Base-by-base conservation (phyloP, 2,888 invertebrate species). In the Amaurobius ferox region DNA sequence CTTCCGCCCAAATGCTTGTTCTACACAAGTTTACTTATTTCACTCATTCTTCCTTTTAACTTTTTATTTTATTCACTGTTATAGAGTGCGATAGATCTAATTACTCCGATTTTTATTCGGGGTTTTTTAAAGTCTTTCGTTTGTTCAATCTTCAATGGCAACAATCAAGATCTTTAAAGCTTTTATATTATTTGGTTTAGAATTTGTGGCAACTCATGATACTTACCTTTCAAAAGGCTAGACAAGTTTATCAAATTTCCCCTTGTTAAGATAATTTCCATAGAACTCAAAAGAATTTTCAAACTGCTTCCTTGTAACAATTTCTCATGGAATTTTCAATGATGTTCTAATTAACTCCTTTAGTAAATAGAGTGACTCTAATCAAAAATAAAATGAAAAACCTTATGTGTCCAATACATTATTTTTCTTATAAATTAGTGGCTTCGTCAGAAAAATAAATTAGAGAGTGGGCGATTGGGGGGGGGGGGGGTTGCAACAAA, bases 1-100 rank as follows among this genome's bases (percentile, higher is more conserved):
- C 68, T 68, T 68, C 68, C 68, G 40, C 28, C 40, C 68, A 28
- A 11, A 40, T 68, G 16, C 28, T 68, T 68, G 68, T 68, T 68
- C 35, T 39, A 40, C 26, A 68, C 68, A 16, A 68, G 13, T 39
- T 40, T 68, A 3, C 19, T 6, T 55, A 23, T 55, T 23, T 3
- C 23, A 9, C 23, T 66, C 66, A 19, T 32, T 32, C 28, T 32
- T n/a, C 11, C 32, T 64, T 64, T 64, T 44, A 9, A 5, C 35
- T 11, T 44, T 44, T 44, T 44, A 7, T 44, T 35, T 16, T 44
- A 16, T 44, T 16, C 6, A 35, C 35, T 44, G 9, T 16, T 16
- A 16, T 44, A 64, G n/a, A 64, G 30, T 16, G 30, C 16, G 64
- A 30, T 64, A 29, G 3, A n/a, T n/a, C 64, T 64, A 64, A 64